phyloP scores from a whole-genome alignment of 2,888 invertebrate genomes.

The Odontomyia ornata region DNA sequence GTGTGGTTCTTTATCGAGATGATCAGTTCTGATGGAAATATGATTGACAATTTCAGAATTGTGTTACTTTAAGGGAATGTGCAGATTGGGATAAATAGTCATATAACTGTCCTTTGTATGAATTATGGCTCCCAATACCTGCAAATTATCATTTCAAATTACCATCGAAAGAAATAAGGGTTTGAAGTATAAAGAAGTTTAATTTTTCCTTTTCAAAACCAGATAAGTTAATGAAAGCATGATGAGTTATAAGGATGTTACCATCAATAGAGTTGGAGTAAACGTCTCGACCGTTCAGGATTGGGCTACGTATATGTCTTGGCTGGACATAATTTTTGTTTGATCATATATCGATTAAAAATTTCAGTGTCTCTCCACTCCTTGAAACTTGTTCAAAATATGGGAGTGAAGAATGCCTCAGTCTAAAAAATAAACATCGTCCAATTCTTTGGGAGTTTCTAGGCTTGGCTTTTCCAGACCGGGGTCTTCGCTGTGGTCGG shows the following conservation, averaged over 20 bases:
- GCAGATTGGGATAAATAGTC: slow-evolving; percentile 1
- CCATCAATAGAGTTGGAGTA: slow-evolving; percentile 5
- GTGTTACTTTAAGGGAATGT: slow-evolving; percentile 23
- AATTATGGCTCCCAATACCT: background rate
- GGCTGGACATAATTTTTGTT: slow-evolving; percentile 16
- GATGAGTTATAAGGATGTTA: slow-evolving; percentile 1
- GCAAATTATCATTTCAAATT: slow-evolving; percentile 16
- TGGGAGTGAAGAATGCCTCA: slow-evolving; percentile 20
- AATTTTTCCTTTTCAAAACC: slow-evolving; percentile 8
- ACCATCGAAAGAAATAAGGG: slow-evolving; percentile 17
- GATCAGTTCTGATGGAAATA: background rate
- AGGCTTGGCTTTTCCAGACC: background rate
- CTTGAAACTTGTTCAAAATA: background rate
- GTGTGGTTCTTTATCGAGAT: background rate
- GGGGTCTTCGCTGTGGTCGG: background rate
- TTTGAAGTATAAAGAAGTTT: background rate
- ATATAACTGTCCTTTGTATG: slow-evolving; percentile 14
- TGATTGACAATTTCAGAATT: background rate
- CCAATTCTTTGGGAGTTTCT: background rate
- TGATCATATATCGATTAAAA: slow-evolving; percentile 4
- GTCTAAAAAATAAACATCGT: slow-evolving; percentile 33
- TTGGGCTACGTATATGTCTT: slow-evolving; percentile 6
- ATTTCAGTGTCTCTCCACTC: slow-evolving; percentile 17
- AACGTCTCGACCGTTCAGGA: background rate
- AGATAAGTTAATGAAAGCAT: background rate